These are phyloP conservation scores for Poeciliopsis turrubarensis DNA, from an alignment of 2,113 vertebrate species.

Conservation along the genomic window DNA sequence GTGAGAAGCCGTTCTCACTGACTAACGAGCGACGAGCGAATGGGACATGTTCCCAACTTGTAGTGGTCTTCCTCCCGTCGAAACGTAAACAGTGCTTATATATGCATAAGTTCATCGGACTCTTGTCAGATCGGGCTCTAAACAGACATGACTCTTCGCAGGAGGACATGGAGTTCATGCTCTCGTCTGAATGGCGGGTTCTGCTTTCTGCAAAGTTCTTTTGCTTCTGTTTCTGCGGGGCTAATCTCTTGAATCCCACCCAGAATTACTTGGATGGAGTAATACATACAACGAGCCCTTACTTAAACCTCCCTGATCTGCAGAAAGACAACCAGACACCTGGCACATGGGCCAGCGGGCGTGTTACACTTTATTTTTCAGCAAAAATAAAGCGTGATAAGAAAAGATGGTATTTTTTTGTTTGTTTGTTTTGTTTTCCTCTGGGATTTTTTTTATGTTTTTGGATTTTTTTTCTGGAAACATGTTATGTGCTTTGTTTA, in stretches of 20 bases:
- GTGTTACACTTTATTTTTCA: no score
- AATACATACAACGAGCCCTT: neutral
- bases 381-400: no score
- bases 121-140: neutral
- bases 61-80: neutral
- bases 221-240: neutral
- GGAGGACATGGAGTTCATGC: neutral
- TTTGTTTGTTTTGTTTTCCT: no score
- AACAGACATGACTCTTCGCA: neutral
- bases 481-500: no score
- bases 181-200: neutral
- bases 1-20: neutral
- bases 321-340: neutral
- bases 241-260: neutral
- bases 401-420: no score
- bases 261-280: neutral
- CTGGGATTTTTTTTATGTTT: no score
- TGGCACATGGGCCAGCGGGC: neutral
- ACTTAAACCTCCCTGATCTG: neutral
- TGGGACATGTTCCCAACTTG: neutral
- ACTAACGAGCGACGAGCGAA: neutral
- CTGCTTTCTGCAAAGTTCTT: neutral
- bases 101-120: slow-evolving; percentile 2
- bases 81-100: neutral
- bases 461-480: no score